These are phyloP conservation scores for Apodemus agrarius DNA, from an alignment of 2,797 vertebrate genomes.

Conservation along the genomic window DNA sequence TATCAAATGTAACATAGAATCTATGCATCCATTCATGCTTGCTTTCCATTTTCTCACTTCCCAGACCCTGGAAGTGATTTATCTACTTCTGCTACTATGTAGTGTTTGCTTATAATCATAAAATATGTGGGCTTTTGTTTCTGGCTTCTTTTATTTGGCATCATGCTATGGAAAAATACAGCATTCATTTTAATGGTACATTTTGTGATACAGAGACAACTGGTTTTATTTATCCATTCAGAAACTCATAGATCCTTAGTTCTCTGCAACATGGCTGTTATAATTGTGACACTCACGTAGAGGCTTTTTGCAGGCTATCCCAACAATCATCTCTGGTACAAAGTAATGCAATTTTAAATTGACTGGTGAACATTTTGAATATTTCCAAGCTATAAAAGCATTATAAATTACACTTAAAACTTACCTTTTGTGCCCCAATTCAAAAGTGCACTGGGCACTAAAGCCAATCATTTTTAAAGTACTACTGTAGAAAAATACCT, in stretches of 20 bases:
- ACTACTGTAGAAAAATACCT: neutral
- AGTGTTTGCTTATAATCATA: neutral
- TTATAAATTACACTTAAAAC: slow-evolving; percentile 29
- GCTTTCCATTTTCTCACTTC: neutral
- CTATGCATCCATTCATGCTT: neutral
- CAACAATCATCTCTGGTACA: neutral
- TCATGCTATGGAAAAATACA: slow-evolving; percentile 13
- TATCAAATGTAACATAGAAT: slow-evolving; percentile 9
- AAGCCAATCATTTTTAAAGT: neutral
- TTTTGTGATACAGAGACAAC: neutral
- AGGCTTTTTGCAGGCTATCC: neutral
- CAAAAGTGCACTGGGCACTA: neutral
- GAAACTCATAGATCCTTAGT: neutral
- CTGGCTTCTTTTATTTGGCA: slow-evolving; percentile 8
- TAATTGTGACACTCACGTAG: neutral
- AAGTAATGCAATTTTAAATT: neutral
- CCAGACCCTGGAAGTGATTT: neutral
- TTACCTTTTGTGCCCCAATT: neutral
- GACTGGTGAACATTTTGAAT: slow-evolving; percentile 28
- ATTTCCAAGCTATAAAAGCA: slow-evolving; percentile 49
- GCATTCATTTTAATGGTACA: neutral
- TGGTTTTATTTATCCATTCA: slow-evolving; percentile 25
- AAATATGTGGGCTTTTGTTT: neutral
- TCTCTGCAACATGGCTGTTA: neutral
- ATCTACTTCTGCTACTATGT: neutral